Percentiles rank a stretch among this genome's conserved stretches.
Evolutionary conservation across 2,797 vertebrate genomes (phyloP).

Genomic region (Aeoliscus strigatus): DNA sequence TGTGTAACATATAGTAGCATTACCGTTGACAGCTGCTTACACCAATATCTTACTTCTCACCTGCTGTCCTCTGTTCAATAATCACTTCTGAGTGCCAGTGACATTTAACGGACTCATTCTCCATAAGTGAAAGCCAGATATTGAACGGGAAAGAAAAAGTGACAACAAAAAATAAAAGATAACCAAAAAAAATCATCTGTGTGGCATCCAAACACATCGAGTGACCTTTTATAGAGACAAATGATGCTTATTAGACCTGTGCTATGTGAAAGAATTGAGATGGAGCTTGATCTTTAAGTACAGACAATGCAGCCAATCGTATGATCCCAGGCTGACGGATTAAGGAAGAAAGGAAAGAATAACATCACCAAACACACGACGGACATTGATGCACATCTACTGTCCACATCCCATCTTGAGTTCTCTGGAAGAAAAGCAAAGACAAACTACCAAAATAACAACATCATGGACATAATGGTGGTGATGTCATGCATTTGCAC

Average conservation of each 20-base stretch:
- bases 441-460: no score
- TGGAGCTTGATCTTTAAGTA: slow-evolving; percentile 62
- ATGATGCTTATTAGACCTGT: slow-evolving; percentile 43
- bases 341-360: slow-evolving; percentile 18
- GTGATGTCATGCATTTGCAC: no score
- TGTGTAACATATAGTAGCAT: no score
- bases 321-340: slow-evolving; percentile 61
- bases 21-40: no score
- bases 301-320: slow-evolving; percentile 49
- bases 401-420: no score
- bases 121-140: slow-evolving; percentile 47
- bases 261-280: slow-evolving; percentile 44
- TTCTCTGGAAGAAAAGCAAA: no score
- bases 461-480: no score
- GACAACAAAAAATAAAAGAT: slow-evolving; percentile 5
- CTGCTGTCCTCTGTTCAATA: slow-evolving; percentile 52
- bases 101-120: slow-evolving; percentile 61
- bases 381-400: no score
- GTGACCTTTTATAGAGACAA: slow-evolving; percentile 56
- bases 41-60: slow-evolving; percentile 23
- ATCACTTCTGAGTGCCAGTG: slow-evolving; percentile 50
- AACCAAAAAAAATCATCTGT: slow-evolving; percentile 23
- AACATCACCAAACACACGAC: slow-evolving; percentile 10
- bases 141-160: slow-evolving; percentile 11
- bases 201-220: slow-evolving; percentile 44